These are phyloP conservation scores for Drosophila peninsularis DNA, from an alignment of 2,888 invertebrate genomes.

Conservation along the genomic window DNA sequence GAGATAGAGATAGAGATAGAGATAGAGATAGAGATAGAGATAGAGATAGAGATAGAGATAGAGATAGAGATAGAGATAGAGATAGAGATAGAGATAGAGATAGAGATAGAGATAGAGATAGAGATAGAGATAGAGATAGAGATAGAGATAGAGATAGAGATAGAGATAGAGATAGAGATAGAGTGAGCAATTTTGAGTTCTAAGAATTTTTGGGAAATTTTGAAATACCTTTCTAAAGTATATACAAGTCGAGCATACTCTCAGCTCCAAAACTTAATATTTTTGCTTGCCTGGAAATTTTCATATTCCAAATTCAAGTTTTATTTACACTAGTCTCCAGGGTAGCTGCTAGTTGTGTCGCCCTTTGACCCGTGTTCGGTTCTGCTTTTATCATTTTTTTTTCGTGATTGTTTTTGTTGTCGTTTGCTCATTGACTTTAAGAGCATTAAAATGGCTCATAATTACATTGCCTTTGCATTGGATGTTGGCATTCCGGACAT, in stretches of 20 bases:
- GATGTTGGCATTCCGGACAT: constrained; percentile 66
- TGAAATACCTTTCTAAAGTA: too few relatives aligned
- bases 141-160: not conserved
- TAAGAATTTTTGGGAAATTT: too few relatives aligned
- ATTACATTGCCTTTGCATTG: constrained; percentile 62
- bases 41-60: not conserved
- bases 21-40: not conserved
- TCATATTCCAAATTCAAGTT: not conserved
- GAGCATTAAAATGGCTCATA: constrained; percentile 76
- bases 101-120: not conserved
- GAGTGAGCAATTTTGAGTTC: too few relatives aligned
- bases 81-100: not conserved
- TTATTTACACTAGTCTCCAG: not conserved
- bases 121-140: not conserved
- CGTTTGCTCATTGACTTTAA: constrained; percentile 53
- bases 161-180: not conserved
- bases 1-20: not conserved
- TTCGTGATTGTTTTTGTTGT: constrained; percentile 33
- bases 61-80: not conserved
- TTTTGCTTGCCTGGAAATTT: not conserved
- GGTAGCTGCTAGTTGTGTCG: constrained; percentile 6
- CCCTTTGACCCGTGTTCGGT: not conserved
- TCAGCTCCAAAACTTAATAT: not conserved
- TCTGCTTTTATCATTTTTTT: not conserved
- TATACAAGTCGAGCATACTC: not conserved